Evolutionary conservation across 2,113 vertebrate genomes (phyloP), one percentile per base, ranked within the genome.

Genomic region (Hirundichthys speculiger): DNA sequence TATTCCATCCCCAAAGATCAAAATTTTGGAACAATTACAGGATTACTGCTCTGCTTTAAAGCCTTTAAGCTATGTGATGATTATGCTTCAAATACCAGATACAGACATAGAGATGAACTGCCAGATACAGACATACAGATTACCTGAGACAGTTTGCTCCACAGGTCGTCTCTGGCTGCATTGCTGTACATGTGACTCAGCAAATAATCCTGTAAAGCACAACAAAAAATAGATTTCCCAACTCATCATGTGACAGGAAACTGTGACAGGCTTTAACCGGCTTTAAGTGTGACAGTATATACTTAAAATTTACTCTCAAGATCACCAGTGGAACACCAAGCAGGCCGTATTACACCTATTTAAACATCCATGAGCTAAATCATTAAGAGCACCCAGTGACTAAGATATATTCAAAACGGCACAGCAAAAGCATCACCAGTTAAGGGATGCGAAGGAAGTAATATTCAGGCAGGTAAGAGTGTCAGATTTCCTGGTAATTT

Each of bases 111-210:
- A 69, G 42, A 53, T 18, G 18, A n/a, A 43, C 40, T 0, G 13
- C 6, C 42, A 64, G 19, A 58, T 10, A 34, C 30, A 19, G 54
- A 13, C 54, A 9, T 16, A 45, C 12, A 69, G 42, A 53, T 92
- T 94, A 98, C 96, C 96, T 97, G 94, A 70, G 96, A 93, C 41
- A 98, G 66, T 21, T 93, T 96, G 83, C 92, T 95, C 96, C 96
- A 98, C 45, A 98, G 94, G 92, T 98, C 96, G 50, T 96, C 94
- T 87, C 96, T 93, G 77, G 93, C 96, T 45, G 96, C 96, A 76
- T 98, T 98, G 74, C 96, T 89, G 83, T 96, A 98, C 87, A 96
- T 98, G 85, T 98, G 95, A 89, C 95, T 95, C 82, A 93, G 94
- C 91, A 98, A 91, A 75, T 96, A 98, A 85, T 96, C 95, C 96